Percentiles rank a stretch among this genome's conserved stretches.
Evolutionary conservation across 2,113 vertebrate genomes (phyloP).

Genomic region (Agapornis roseicollis): DNA sequence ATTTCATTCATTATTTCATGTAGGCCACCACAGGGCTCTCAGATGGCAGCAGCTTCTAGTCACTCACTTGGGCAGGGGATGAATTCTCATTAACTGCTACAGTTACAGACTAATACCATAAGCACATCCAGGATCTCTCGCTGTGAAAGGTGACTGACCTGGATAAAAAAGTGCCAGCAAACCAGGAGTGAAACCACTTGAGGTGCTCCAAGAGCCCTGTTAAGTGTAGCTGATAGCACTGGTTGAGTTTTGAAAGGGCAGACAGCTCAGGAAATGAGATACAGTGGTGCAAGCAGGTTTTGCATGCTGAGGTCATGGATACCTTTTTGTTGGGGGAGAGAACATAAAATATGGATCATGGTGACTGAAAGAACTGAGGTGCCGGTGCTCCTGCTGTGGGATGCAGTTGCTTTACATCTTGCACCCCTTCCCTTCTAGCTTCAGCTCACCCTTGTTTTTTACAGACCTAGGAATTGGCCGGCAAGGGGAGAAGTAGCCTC

Average conservation of each 20-base stretch:
- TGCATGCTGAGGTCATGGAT: neutral
- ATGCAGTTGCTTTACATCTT: neutral
- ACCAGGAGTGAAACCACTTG: neutral
- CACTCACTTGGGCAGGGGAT: neutral
- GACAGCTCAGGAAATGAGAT: neutral
- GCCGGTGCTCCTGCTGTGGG: neutral
- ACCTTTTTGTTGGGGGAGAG: neutral
- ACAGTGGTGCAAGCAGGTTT: neutral
- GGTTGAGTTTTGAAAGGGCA: neutral
- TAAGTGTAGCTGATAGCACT: neutral
- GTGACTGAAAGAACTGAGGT: neutral
- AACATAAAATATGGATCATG: rapidly evolving
- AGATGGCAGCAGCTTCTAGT: slow-evolving; percentile 15
- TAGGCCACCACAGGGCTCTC: neutral
- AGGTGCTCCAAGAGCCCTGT: neutral
- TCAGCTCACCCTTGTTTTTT: neutral
- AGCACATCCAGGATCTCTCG: neutral
- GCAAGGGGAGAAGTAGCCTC: neutral
- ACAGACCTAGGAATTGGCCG: neutral
- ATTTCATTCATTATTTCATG: slow-evolving; percentile 31
- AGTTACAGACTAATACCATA: rapidly evolving
- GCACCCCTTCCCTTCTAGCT: neutral
- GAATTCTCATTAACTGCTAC: neutral
- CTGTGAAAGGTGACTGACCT: neutral
- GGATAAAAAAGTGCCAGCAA: neutral